Evolutionary conservation across 35 echinoderm and acorn worm species (phyloP).

Genomic region (Apostichopus parvimensis): DNA sequence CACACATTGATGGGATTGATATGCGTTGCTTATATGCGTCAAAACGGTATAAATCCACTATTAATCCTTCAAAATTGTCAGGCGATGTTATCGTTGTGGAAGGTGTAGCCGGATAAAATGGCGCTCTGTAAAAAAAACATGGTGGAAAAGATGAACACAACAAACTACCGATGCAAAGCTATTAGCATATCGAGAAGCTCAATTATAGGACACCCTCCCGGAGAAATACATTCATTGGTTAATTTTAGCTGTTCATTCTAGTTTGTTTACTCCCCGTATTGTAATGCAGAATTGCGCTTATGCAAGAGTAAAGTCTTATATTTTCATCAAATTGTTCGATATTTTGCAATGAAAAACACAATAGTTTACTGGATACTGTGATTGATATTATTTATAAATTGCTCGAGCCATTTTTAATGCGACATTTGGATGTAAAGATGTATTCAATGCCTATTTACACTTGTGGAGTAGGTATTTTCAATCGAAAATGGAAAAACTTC

Average conservation of each 20-base stretch:
- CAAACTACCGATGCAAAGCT: conserved; percentile 33
- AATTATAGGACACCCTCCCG: conserved; percentile 49
- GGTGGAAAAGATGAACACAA: conserved; percentile 34
- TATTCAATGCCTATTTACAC: too few relatives aligned
- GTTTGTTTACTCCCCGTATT: background rate
- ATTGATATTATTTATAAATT: too few relatives aligned
- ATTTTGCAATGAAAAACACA: too few relatives aligned
- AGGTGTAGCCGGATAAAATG: conserved; percentile 38
- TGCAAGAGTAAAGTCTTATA: too few relatives aligned
- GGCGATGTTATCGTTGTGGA: background rate
- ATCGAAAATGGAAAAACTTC: background rate
- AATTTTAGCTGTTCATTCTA: background rate
- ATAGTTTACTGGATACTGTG: too few relatives aligned
- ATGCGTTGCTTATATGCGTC: background rate
- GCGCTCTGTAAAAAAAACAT: conserved; percentile 48
- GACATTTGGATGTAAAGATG: too few relatives aligned
- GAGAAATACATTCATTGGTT: conserved; percentile 49
- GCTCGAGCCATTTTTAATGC: too few relatives aligned
- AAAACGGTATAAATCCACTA: background rate
- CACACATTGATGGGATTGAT: background rate
- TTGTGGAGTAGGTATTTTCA: conserved; percentile 7
- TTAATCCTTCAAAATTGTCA: background rate
- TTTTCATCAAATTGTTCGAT: too few relatives aligned
- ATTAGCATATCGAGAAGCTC: conserved; percentile 51
- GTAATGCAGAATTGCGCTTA: too few relatives aligned